phyloP scores from a whole-genome alignment of 2,113 vertebrate species.

The Neogobius melanostomus region DNA sequence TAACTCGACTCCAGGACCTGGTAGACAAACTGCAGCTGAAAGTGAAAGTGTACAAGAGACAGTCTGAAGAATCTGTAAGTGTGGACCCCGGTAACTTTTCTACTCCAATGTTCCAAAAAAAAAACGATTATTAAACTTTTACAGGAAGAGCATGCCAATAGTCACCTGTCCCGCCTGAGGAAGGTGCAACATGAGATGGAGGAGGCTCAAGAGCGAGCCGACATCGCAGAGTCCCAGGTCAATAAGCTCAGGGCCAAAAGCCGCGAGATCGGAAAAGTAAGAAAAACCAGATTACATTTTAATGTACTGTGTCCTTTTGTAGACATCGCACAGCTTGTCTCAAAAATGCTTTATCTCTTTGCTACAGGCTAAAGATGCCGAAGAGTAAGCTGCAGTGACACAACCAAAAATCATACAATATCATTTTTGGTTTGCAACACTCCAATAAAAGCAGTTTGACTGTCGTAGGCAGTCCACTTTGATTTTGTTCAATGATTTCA shows the following conservation, averaged over 20 bases:
- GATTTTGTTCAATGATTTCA: not conserved
- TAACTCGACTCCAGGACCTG: conserved; percentile 68
- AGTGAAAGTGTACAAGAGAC: conserved; percentile 81
- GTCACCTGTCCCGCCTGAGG: conserved; percentile 72
- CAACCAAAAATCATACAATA: conserved; percentile 69
- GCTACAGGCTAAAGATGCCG: conserved; percentile 67
- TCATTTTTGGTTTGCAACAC: conserved; percentile 47
- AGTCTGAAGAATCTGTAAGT: conserved; percentile 72
- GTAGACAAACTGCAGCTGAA: conserved; percentile 78
- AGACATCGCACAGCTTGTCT: not conserved
- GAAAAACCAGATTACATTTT: not conserved
- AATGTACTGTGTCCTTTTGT: not conserved
- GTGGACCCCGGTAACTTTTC: not conserved
- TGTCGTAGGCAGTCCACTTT: conserved; percentile 1
- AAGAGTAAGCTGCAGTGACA: conserved; percentile 55
- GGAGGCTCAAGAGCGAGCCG: conserved; percentile 82
- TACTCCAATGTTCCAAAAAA: not conserved
- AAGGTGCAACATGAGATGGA: conserved; percentile 84
- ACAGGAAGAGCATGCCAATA: conserved; percentile 75
- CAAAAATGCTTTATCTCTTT: conserved; percentile 7
- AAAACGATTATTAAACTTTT: not conserved
- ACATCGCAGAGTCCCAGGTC: conserved; percentile 83
- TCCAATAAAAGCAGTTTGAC: conserved; percentile 34
- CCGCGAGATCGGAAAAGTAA: conserved; percentile 69
- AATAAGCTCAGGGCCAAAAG: conserved; percentile 79